Base-by-base conservation (phyloP, 30 jellyfish, hydroid and myxozoan species). In the Hydractinia echinata region DNA sequence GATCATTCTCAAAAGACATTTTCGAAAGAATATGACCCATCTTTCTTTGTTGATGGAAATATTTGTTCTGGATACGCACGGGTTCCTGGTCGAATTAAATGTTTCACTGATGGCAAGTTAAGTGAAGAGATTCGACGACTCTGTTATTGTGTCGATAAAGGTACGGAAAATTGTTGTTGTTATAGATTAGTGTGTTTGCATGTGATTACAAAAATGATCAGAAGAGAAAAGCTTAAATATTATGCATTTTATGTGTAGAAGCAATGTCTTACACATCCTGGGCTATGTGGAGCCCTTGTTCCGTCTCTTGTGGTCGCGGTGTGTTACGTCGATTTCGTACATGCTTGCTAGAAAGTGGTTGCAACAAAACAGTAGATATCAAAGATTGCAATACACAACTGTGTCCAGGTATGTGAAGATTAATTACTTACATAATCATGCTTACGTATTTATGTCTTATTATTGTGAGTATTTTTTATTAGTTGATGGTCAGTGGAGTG, bases 211-310 rank as follows among this genome's bases (percentile, higher is more conserved):
- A 30, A 30, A 30, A 30, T 30, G 44, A 30, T 30, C 44, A 30
- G 19, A 64, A 7, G 19, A 11, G 69, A 6, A 51, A 64, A n/a
- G 18, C 2, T 64, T 44, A 0, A 30, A 0, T 30, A 30, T 30
- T 30, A 30, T 30, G 44, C 44, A 30, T 30, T 30, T 30, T 30
- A 30, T 30, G 44, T 30, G 44, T 15, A 71, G 81, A 71, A 50
- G n/a, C 67, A 7, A 20, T 71, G 44, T 54, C 60, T 15, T 71
- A 71, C 66, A 30, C n/a, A 11, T 7, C 8, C 30, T 71, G 81
- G 81, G 81, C 81, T 14, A 20, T 52, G 4, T 71, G 81, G 81
- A 71, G 81, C 52, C 81, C 81, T 20, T 71, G 81, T 52, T 19
- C 81, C 66, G 61, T 20, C 55, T 9, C 81, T 20, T 71, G 81